These are phyloP conservation scores for Eutolmus rufibarbis DNA, from an alignment of 2,888 invertebrate species.

Conservation along the genomic window DNA sequence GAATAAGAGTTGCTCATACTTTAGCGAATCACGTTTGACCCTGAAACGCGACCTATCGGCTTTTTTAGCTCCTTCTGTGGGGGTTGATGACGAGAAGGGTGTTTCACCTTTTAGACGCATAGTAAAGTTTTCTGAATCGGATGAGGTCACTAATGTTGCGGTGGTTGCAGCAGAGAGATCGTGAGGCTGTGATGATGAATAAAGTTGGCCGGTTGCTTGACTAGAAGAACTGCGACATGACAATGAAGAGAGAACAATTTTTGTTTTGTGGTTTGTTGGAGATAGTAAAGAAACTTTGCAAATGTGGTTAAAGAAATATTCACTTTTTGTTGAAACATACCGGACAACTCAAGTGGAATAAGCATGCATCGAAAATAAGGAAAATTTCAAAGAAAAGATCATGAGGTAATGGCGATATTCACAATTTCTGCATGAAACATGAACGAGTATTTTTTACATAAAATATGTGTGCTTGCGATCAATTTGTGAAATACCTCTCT, in stretches of 20 bases:
- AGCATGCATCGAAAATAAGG: constrained; percentile 7
- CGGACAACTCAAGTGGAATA: neutral
- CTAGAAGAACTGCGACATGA: constrained; percentile 25
- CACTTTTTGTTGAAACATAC: neutral
- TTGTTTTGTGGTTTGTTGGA: neutral
- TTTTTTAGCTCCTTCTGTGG: constrained; percentile 46
- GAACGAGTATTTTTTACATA: neutral
- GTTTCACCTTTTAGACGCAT: neutral
- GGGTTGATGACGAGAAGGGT: constrained; percentile 41
- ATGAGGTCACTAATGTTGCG: neutral
- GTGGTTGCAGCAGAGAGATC: constrained; percentile 2
- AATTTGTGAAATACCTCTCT: constrained; percentile 40
- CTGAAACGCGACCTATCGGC: constrained; percentile 54
- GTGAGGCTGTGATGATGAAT: neutral
- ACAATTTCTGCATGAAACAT: constrained; percentile 10
- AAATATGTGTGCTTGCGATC: neutral
- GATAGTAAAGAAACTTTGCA: neutral
- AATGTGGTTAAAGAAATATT: neutral
- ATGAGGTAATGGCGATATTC: constrained; percentile 28
- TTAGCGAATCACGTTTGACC: constrained; percentile 59
- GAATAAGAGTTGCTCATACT: constrained; percentile 54
- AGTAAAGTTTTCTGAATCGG: neutral
- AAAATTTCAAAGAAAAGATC: constrained; percentile 34
- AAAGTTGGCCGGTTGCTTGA: neutral
- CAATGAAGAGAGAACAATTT: constrained; percentile 22